Conservation (phyloP, 2,797 vertebrate genomes). For the Rhinella marina region DNA sequence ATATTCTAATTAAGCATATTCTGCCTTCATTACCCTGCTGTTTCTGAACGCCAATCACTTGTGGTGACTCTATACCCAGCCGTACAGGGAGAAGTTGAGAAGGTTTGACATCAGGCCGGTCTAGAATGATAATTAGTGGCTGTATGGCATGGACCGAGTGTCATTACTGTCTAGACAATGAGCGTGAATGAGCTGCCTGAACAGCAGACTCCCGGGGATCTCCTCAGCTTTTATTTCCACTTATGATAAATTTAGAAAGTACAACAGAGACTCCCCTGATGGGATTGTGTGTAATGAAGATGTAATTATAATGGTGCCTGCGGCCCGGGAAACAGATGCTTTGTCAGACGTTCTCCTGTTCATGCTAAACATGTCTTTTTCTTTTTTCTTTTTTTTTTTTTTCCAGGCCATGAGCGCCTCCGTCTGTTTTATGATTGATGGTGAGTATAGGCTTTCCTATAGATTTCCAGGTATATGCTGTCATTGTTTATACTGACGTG, state of each 20-base stretch:
- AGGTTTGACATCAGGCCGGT: neutral
- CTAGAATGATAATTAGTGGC: neutral
- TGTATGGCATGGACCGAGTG: neutral
- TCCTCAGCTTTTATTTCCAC: constrained; percentile 41
- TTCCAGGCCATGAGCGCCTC: constrained; percentile 96
- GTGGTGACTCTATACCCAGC: neutral
- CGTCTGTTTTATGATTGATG: constrained; percentile 96
- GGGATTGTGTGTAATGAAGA: constrained; percentile 47
- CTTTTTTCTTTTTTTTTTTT: constrained; percentile 61
- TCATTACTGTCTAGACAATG: constrained; percentile 42
- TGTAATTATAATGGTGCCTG: constrained; percentile 19
- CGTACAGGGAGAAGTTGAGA: neutral
- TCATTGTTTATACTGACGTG: neutral
- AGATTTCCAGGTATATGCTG: neutral
- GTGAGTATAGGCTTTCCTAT: constrained; percentile 75
- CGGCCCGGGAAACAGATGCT: constrained; percentile 10
- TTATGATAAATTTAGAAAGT: constrained; percentile 45
- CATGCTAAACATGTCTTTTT: constrained; percentile 23
- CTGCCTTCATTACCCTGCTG: neutral
- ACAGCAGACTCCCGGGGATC: neutral
- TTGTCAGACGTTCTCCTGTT: constrained; percentile 8
- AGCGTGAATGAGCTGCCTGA: constrained; percentile 19
- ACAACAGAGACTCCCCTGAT: constrained; percentile 23
- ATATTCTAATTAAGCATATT: neutral
- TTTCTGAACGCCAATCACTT: neutral